phyloP scores from a whole-genome alignment of 2,113 vertebrate genomes.

The Crotalus helleri region DNA sequence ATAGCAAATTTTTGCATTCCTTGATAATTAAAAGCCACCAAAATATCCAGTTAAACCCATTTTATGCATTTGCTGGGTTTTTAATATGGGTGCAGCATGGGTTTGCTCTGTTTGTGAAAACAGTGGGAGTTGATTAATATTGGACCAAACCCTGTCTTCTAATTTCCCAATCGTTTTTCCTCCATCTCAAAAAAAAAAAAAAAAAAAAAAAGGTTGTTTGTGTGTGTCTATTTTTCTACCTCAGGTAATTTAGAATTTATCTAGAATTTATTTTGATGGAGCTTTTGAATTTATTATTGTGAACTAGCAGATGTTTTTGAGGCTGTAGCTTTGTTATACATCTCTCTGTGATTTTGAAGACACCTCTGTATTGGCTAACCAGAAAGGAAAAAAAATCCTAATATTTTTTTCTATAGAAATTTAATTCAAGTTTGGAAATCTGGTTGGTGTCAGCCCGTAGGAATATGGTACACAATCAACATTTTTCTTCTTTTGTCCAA shows the following conservation, averaged over 20 bases:
- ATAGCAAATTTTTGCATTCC: background rate
- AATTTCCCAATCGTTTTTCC: too few relatives aligned
- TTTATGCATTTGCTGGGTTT: background rate
- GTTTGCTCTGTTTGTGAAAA: background rate
- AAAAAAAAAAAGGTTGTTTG: too few relatives aligned
- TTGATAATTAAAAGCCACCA: background rate
- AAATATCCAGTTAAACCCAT: background rate
- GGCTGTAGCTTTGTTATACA: background rate
- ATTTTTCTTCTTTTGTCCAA: background rate
- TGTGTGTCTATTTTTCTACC: too few relatives aligned
- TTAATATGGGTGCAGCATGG: background rate
- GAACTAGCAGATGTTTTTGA: background rate
- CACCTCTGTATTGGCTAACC: background rate
- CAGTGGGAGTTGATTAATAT: background rate
- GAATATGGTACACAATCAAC: background rate
- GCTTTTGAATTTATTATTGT: background rate
- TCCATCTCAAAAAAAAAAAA: too few relatives aligned
- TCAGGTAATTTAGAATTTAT: too few relatives aligned
- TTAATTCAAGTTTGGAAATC: background rate
- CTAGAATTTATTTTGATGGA: background rate
- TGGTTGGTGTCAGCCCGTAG: background rate
- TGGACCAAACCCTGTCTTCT: background rate
- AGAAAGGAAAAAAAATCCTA: background rate
- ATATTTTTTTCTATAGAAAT: background rate
- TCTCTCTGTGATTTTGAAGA: background rate